Evolutionary conservation across 2,113 vertebrate species (phyloP).

Genomic region (Sisor rabdophorus): DNA sequence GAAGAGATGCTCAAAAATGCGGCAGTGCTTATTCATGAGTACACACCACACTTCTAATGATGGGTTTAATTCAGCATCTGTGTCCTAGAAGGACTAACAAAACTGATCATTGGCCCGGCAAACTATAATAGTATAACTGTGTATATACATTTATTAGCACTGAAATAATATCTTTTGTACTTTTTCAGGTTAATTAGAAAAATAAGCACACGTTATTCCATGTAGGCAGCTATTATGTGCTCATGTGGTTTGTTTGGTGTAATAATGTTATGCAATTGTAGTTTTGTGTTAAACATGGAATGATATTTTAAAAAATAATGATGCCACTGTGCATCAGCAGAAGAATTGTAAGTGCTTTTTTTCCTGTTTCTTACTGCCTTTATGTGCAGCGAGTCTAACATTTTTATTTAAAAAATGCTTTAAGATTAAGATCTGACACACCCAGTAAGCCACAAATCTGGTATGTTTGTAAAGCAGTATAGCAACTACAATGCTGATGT

Average conservation of each 20-base stretch:
- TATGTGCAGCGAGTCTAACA: background rate
- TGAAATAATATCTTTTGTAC: conserved; percentile 18
- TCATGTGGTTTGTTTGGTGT: background rate
- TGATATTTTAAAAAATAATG: background rate
- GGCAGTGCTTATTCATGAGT: conserved; percentile 81
- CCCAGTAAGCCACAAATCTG: background rate
- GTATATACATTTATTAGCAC: conserved; percentile 15
- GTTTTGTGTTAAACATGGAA: background rate
- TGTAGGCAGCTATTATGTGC: conserved; percentile 33
- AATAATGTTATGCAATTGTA: background rate
- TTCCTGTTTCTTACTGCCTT: background rate
- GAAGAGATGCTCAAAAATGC: conserved; percentile 90
- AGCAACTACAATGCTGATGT: background rate
- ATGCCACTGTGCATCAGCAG: background rate
- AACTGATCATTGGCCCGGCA: background rate
- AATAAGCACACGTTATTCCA: background rate
- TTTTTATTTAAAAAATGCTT: background rate
- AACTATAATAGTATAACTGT: conserved; percentile 9
- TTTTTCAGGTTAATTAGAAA: background rate
- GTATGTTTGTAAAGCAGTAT: background rate
- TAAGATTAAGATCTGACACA: background rate
- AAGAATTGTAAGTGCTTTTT: background rate
- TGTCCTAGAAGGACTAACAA: conserved; percentile 19
- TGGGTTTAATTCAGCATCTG: conserved; percentile 21
- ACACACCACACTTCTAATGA: conserved; percentile 69